phyloP scores from a whole-genome alignment of 2,888 invertebrate genomes.

The Gibbula magus region DNA sequence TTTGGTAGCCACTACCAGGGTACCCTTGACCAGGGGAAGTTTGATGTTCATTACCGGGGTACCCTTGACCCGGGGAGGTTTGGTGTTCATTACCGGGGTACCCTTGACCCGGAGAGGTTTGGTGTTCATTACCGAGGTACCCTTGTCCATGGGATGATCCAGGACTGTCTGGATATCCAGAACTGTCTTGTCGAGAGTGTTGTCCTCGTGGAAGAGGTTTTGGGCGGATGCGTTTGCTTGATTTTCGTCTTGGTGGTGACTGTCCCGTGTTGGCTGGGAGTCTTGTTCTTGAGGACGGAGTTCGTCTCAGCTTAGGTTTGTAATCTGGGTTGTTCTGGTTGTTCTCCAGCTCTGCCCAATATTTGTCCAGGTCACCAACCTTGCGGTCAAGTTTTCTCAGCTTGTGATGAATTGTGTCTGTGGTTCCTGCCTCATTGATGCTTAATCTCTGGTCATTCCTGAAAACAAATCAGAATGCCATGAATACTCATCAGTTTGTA shows the following conservation, averaged over 20 bases:
- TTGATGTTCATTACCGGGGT: too few species aligned
- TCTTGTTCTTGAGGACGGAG: conserved; percentile 2
- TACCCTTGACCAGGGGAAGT: too few species aligned
- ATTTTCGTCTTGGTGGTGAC: not conserved
- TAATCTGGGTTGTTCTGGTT: conserved; percentile 41
- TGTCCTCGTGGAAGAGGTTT: not conserved
- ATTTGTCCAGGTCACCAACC: conserved; percentile 60
- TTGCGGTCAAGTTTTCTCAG: conserved; percentile 65
- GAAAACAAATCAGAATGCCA: conserved; percentile 28
- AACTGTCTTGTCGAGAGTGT: not conserved
- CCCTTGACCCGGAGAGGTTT: not conserved
- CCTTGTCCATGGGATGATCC: not conserved
- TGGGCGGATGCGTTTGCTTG: conserved; percentile 5
- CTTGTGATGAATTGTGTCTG: conserved; percentile 62
- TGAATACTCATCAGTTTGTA: too few species aligned
- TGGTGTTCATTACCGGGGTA: too few species aligned
- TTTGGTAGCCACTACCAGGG: not conserved
- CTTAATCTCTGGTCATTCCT: conserved; percentile 56
- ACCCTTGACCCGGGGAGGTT: too few species aligned
- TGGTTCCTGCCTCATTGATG: conserved; percentile 64
- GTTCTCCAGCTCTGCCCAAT: conserved; percentile 66
- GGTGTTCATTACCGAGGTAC: too few species aligned
- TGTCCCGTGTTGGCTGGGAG: conserved; percentile 11
- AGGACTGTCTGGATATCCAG: not conserved
- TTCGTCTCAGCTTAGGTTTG: conserved; percentile 32